phyloP scores from a whole-genome alignment of 2,797 vertebrate species.

The Tragopan temminckii region DNA sequence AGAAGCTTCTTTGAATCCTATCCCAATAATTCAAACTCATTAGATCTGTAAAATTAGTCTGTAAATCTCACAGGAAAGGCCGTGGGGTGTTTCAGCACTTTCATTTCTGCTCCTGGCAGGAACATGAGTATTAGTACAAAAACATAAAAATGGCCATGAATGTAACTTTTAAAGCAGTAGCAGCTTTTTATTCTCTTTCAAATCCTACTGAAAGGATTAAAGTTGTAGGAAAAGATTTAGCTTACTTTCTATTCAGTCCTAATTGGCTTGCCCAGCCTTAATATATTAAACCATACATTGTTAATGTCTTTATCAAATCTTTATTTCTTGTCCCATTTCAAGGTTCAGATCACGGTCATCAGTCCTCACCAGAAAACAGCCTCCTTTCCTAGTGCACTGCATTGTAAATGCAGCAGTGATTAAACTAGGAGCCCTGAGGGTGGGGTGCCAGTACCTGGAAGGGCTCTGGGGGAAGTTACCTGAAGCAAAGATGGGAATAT shows the following conservation, averaged over 20 bases:
- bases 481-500: background rate
- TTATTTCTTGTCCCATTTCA: conserved; percentile 48
- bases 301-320: conserved; percentile 54
- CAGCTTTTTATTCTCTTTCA: conserved; percentile 61
- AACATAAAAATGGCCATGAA: conserved; percentile 66
- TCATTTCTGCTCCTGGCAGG: conserved; percentile 54
- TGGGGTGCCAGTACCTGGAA: background rate
- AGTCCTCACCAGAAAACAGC: conserved; percentile 6
- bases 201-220: conserved; percentile 69
- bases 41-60: conserved; percentile 62
- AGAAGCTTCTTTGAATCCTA: conserved; percentile 46
- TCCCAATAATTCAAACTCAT: conserved; percentile 45
- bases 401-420: background rate
- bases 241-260: conserved; percentile 57
- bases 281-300: conserved; percentile 57
- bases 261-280: conserved; percentile 56
- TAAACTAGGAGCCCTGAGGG: background rate
- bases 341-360: conserved; percentile 32
- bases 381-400: background rate
- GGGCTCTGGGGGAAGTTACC: background rate
- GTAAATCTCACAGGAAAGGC: conserved; percentile 51
- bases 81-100: conserved; percentile 49
- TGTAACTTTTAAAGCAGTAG: conserved; percentile 66
- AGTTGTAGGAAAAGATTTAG: conserved; percentile 65
- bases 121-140: conserved; percentile 52